Conservation (phyloP, 2,113 vertebrate species). For the Passerina amoena region DNA sequence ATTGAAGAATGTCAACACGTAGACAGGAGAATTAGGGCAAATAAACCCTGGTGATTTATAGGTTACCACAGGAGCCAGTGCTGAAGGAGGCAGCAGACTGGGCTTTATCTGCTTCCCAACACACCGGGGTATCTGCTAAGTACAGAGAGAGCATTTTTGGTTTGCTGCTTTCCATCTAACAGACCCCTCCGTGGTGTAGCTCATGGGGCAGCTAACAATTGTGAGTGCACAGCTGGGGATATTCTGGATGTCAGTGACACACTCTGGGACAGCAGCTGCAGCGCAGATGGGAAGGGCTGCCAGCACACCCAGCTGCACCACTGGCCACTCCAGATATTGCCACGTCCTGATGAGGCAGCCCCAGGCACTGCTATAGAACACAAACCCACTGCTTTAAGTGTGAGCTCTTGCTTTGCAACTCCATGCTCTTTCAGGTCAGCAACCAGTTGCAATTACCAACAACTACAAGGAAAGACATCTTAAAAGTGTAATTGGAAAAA, state of each 20-base stretch:
- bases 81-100: not conserved
- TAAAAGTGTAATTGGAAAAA: not conserved
- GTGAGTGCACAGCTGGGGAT: fast-evolving
- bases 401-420: not conserved
- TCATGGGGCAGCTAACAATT: fast-evolving
- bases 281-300: not conserved
- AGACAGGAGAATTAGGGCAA: conserved; percentile 20
- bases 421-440: not conserved
- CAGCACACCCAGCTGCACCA: not conserved
- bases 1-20: not conserved
- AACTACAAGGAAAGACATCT: not conserved
- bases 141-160: not conserved
- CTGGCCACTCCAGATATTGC: not conserved
- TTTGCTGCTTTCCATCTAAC: not conserved
- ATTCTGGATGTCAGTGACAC: not conserved
- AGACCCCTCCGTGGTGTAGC: not conserved
- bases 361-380: not conserved
- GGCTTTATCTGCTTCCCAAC: not conserved
- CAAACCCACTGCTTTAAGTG: not conserved
- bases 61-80: not conserved
- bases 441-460: not conserved
- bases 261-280: not conserved
- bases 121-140: not conserved
- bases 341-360: not conserved
- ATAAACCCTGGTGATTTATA: conserved; percentile 24